Evolutionary conservation across 2,888 invertebrate species (phyloP), one percentile per base, ranked within the genome.

Genomic region (Eupsilia transversa): DNA sequence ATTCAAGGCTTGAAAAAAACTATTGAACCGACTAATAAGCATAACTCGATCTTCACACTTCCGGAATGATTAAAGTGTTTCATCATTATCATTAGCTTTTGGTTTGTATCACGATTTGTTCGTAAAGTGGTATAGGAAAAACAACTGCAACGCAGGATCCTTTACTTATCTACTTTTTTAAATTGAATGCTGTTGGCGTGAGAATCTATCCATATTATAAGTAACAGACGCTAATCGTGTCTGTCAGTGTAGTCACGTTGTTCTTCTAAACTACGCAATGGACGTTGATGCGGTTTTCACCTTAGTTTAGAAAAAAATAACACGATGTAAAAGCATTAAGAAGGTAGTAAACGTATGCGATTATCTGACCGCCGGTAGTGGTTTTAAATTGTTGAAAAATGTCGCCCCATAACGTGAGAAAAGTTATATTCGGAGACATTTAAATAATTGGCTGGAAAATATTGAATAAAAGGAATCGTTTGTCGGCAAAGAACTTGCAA

Each of bases 1-100:
- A 33, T 63, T 59, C 85, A 83, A 85, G 83, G 78, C 20, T 78
- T 27, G 9, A 77, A 76, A 82, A 76, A 82, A 72, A 54, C 1
- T 49, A 77, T 70, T 57, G 61, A 79, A n/a, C 61, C 30, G 27
- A 54, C 33, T 59, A 60, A 64, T 54, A 38, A 38, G 14, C 41
- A 60, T 10, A 14, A 46, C 41, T 35, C 10, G n/a, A 38, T 74
- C 54, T 35, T 65, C 20, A 49, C 27, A 66, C 20, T 79, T 83
- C 79, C 78, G 66, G 30, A 63, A 57, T 6, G 4, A 52, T 23
- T 30, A 7, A 17, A 76, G 23, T 41, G 27, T 43, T 56, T 68
- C 33, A 52, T 75, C 59, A 79, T 57, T 66, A 66, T 38, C 81
- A 63, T 68, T 67, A 35, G 35, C 6, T 33, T 38, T 43, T n/a